Evolutionary conservation across 2,888 invertebrate species (phyloP), one percentile per base, ranked within the genome.

Genomic region (Gisinianus flammeolus): DNA sequence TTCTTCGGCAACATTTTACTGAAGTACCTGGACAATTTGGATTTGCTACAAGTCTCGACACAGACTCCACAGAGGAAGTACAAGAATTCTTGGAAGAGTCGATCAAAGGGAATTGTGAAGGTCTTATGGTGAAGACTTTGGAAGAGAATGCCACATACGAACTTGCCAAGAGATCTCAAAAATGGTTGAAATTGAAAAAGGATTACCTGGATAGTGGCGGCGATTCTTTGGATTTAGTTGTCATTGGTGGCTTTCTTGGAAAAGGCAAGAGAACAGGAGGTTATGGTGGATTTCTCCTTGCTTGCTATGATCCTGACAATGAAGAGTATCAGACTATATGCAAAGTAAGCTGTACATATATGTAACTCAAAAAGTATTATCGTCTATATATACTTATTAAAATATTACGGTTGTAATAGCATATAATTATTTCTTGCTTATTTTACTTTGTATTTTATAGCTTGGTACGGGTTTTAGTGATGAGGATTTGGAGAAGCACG

Each of bases 201-300:
- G 99, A 99, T 89, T 99, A 99, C 88, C 88, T 99, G 82, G 95
- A 98, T 33, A 97, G 97, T 54, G 93, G 95, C 10, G 98, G 98
- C 0, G 99, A 99, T 88, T 97, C 97, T 0, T 88, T 99, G 52
- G 99, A 99, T 89, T 91, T 95, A 68, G 96, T 98, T 0, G 97
- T 98, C 0, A 92, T 99, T 80, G 99, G 99, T 71, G 98, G 94
- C 0, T 98, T 96, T 88, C 88, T 90, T 74, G 99, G 99, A 0
- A 93, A 93, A 85, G 99, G 99, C 22, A 95, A 95, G 88, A 90
- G 99, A 67, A 93, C 96, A 0, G 98, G 98, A 1, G 91, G 90
- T 16, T 98, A 93, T 87, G 99, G 99, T 16, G 98, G 98, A 10
- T 99, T 97, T 87, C 90, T 99, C 79, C 89, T 99, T 74, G 98